phyloP scores from a whole-genome alignment of 2,888 invertebrate species.

The Apotomis turbidana region DNA sequence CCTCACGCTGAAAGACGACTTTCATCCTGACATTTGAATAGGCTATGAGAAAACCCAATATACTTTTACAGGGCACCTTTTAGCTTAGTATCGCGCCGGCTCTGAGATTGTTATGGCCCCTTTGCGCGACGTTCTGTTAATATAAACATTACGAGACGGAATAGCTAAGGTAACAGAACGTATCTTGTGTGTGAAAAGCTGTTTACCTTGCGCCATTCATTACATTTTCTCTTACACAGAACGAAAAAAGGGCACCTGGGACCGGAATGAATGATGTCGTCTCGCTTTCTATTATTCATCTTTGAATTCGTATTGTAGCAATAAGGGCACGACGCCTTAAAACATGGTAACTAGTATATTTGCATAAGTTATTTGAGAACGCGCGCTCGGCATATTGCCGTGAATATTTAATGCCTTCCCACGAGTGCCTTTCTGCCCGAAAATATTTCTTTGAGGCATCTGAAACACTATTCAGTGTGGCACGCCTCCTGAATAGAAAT shows the following conservation, averaged over 20 bases:
- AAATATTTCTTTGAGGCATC: slow-evolving; percentile 68
- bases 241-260: slow-evolving; percentile 63
- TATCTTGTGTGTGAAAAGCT: slow-evolving; percentile 40
- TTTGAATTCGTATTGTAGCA: slow-evolving; percentile 48
- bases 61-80: slow-evolving; percentile 55
- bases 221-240: slow-evolving; percentile 56
- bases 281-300: slow-evolving; percentile 49
- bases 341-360: slow-evolving; percentile 62
- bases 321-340: slow-evolving; percentile 57
- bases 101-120: slow-evolving; percentile 27
- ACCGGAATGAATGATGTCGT: slow-evolving; percentile 50
- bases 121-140: slow-evolving; percentile 32
- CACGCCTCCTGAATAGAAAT: slow-evolving; percentile 67
- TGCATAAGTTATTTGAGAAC: slow-evolving; percentile 69
- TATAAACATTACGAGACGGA: slow-evolving; percentile 39
- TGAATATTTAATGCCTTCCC: slow-evolving; percentile 66
- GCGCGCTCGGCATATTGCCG: slow-evolving; percentile 62
- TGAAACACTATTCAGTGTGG: slow-evolving; percentile 65
- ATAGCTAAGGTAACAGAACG: slow-evolving; percentile 30
- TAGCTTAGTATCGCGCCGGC: slow-evolving; percentile 31
- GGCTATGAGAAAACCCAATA: slow-evolving; percentile 55
- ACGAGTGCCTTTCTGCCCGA: slow-evolving; percentile 52
- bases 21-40: slow-evolving; percentile 58
- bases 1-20: slow-evolving; percentile 57
- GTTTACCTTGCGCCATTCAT: slow-evolving; percentile 53